These are phyloP conservation scores for Cyprinodon tularosa DNA, from an alignment of 2,113 vertebrate species.

Conservation along the genomic window DNA sequence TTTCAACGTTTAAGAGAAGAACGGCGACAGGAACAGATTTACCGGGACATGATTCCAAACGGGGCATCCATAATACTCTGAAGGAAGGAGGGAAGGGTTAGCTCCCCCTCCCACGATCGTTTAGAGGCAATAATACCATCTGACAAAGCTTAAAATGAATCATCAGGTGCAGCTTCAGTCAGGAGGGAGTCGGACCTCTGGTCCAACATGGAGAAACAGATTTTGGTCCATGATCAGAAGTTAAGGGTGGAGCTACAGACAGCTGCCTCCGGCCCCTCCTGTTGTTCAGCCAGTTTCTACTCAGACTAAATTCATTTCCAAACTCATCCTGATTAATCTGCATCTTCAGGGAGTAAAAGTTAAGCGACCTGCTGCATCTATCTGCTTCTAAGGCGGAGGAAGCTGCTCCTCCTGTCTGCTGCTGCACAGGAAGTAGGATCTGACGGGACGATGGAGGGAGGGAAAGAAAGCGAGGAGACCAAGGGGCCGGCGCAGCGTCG, in stretches of 20 bases:
- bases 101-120: background rate
- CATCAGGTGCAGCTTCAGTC: background rate
- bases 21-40: background rate
- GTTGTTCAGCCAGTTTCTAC: too few relatives aligned
- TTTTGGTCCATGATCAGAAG: background rate
- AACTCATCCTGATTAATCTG: too few relatives aligned
- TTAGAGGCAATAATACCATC: background rate
- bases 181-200: background rate
- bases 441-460: background rate
- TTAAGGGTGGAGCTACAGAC: background rate
- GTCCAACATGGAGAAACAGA: background rate
- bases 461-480: constrained; percentile 39
- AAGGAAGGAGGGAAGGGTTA: background rate
- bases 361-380: too few relatives aligned
- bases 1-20: background rate
- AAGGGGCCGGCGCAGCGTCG: constrained; percentile 48
- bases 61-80: background rate
- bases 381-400: background rate
- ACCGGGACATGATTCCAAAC: background rate
- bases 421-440: background rate
- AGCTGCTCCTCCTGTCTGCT: background rate
- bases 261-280: background rate
- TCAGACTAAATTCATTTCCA: too few relatives aligned
- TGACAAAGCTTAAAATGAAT: background rate
- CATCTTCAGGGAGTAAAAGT: background rate